These are phyloP conservation scores for Caenorhabditis sp. DNA, from an alignment of 2,888 invertebrate genomes.

Conservation along the genomic window DNA sequence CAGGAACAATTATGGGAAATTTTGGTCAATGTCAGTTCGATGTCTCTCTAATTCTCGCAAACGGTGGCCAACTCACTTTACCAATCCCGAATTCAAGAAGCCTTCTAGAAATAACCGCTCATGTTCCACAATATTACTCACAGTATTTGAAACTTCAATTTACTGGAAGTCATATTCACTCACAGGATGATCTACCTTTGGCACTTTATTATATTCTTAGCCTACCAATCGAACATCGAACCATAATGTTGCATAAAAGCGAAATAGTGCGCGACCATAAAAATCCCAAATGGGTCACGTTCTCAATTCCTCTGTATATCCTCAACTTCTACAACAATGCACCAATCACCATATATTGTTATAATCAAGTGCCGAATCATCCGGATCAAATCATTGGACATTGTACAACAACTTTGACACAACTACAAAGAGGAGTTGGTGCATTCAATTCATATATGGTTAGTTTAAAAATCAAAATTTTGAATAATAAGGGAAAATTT, in stretches of 20 bases:
- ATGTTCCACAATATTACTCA: slow-evolving; percentile 37
- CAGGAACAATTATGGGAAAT: slow-evolving; percentile 16
- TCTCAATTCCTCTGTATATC: slow-evolving; percentile 56
- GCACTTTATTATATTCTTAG: slow-evolving; percentile 53
- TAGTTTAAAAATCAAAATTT: too few species aligned
- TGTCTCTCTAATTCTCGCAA: slow-evolving; percentile 28
- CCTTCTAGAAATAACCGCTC: slow-evolving; percentile 25
- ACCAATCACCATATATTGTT: slow-evolving; percentile 51
- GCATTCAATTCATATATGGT: slow-evolving; percentile 60
- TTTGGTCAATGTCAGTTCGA: slow-evolving; percentile 26
- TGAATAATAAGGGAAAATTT: too few species aligned
- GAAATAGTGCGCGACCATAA: slow-evolving; percentile 28
- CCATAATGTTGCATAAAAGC: slow-evolving; percentile 36
- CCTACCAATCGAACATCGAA: slow-evolving; percentile 29
- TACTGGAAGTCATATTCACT: slow-evolving; percentile 45
- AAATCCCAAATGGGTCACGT: slow-evolving; percentile 55
- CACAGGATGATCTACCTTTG: slow-evolving; percentile 35
- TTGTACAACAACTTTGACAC: slow-evolving; percentile 55
- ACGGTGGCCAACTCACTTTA: slow-evolving; percentile 13
- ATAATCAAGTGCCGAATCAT: slow-evolving; percentile 58
- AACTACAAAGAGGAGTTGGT: slow-evolving; percentile 55
- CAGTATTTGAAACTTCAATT: slow-evolving; percentile 47
- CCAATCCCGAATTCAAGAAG: slow-evolving; percentile 9
- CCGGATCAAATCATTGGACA: slow-evolving; percentile 52
- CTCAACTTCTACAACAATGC: slow-evolving; percentile 54